A percentile compares a stretch with the other conserved stretches of the same genome.
phyloP scores from a whole-genome alignment of 2,888 invertebrate genomes.

The Nomada ruficornis region DNA sequence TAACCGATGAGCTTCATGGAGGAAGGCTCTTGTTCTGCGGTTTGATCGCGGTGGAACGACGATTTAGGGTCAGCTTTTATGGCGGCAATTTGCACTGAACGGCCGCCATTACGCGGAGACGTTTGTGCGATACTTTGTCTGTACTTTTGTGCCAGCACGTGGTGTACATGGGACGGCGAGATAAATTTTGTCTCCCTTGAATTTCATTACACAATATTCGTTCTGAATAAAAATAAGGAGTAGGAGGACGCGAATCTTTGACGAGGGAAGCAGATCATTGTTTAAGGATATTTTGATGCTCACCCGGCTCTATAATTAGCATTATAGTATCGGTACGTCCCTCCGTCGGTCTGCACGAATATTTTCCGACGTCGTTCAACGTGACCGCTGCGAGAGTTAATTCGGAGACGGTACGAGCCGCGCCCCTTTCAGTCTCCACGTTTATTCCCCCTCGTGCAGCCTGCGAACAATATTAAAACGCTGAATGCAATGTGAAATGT shows the following conservation, averaged over 20 bases:
- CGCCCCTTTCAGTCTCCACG: slow-evolving; percentile 88
- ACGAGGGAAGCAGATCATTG: not conserved
- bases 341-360: slow-evolving; percentile 88
- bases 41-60: slow-evolving; percentile 33
- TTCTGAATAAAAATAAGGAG: too few species aligned
- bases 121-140: slow-evolving; percentile 13
- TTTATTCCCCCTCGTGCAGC: slow-evolving; percentile 86
- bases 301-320: slow-evolving; percentile 87
- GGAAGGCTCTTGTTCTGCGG: slow-evolving; percentile 18
- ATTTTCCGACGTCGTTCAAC: slow-evolving; percentile 86
- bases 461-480: slow-evolving; percentile 74
- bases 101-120: slow-evolving; percentile 25
- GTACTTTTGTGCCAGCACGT: not conserved
- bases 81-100: slow-evolving; percentile 25
- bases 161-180: not conserved
- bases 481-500: slow-evolving; percentile 21
- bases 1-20: not conserved
- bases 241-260: too few species aligned
- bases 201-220: too few species aligned
- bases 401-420: slow-evolving; percentile 86
- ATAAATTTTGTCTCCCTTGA: not conserved
- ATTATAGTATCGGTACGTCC: slow-evolving; percentile 86
- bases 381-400: slow-evolving; percentile 87
- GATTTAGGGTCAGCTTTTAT: slow-evolving; percentile 36
- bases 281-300: slow-evolving; percentile 21